phyloP scores from a whole-genome alignment of 1,140 invertebrate species.

The Drosophila truncata region DNA sequence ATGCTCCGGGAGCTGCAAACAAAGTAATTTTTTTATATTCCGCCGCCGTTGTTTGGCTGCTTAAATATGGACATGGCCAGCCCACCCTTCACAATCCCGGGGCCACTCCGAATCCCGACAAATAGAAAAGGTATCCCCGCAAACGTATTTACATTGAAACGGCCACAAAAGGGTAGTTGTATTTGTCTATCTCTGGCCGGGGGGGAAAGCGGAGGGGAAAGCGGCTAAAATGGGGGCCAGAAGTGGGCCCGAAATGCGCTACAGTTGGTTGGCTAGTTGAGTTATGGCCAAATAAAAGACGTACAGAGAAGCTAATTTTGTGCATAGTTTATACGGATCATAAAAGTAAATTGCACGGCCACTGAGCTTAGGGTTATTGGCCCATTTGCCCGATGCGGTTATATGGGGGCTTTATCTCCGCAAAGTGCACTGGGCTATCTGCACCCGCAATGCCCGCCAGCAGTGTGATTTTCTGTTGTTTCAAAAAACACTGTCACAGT shows the following conservation, averaged over 20 bases:
- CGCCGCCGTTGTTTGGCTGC: constrained; percentile 45
- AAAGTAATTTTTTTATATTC: constrained; percentile 69
- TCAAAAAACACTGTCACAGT: background rate
- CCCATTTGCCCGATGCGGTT: constrained; percentile 36
- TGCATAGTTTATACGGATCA: constrained; percentile 57
- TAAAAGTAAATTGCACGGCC: constrained; percentile 52
- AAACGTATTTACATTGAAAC: constrained; percentile 61
- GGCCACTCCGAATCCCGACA: constrained; percentile 40
- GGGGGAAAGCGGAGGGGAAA: background rate
- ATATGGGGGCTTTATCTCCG: constrained; percentile 26
- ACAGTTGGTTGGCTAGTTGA: constrained; percentile 61
- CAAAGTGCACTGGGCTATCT: constrained; percentile 26
- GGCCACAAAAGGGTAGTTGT: constrained; percentile 60
- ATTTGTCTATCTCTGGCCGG: constrained; percentile 16
- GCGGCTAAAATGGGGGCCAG: background rate
- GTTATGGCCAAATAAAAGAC: constrained; percentile 53
- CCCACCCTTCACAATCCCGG: constrained; percentile 12
- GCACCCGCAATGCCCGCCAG: constrained; percentile 24
- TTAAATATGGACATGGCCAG: constrained; percentile 68
- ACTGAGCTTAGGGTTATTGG: constrained; percentile 51
- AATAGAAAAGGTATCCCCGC: constrained; percentile 62
- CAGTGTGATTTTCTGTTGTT: constrained; percentile 1
- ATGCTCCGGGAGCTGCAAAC: constrained; percentile 52
- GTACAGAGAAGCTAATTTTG: constrained; percentile 51
- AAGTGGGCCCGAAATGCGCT: constrained; percentile 45